Base-by-base conservation (phyloP, 37 sponge, comb jelly and placozoan genomes). In the Ianthella basta region DNA sequence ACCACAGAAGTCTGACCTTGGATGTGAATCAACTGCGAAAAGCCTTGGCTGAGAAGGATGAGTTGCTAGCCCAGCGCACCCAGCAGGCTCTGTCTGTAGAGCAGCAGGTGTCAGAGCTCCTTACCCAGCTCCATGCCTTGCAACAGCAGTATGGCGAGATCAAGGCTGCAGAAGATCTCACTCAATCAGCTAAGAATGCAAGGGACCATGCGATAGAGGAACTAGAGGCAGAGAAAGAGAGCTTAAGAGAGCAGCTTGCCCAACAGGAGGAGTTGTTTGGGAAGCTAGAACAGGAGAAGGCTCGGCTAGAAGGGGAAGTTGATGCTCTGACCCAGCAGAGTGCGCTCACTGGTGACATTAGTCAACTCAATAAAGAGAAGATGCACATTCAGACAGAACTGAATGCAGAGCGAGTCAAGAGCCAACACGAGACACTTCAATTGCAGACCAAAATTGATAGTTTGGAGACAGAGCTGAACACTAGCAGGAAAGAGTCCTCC, bases 281-380 rank as follows among this genome's bases (percentile, higher is more conserved):
- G 0, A 54, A 78, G 20, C 75, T 89, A 19, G 57, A 86, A 67
- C 84, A 89, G 70, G 80, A 92, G 41, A 86, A 80, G 54, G 82
- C 93, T 36, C 83, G 55, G 4, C 55, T 93, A 68, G 84, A 90
- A 50, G 94, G 94, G 0, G 56, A 90, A 64, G 32, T 93, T 24
- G 91, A 89, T 37, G 20, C 80, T 16, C 70, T 63, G 29, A 36
- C 85, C 0, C 57, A 80, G 16, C 53, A 68, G 2, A 61, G 55
- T 32, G 39, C 25, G 13, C 25, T 82, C 53, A 44, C 38, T 40
- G 86, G 85, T 35, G 88, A 90, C 23, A 84, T 85, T 27, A 79
- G 82, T 25, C 68, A 82, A 68, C 60, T 85, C 0, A 35, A 83
- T 16, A 80, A 83, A 55, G 88, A 86, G 50, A 93, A 87, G 39